Evolutionary conservation across 2,888 invertebrate genomes (phyloP).

Genomic region (Argyra leucocephala): DNA sequence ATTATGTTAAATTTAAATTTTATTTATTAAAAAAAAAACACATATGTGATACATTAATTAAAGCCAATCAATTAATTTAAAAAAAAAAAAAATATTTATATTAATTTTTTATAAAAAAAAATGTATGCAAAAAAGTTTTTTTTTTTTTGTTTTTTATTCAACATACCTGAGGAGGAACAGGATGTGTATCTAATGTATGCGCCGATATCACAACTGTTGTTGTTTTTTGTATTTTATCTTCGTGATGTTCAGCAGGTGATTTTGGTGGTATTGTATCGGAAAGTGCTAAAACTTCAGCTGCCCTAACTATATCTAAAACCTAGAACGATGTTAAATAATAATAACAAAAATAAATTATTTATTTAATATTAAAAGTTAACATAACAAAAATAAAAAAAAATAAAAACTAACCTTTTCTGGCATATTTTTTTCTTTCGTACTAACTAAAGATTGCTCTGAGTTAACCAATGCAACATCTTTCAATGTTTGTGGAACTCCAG

Average conservation of each 20-base stretch:
- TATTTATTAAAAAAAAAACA: constrained; percentile 17
- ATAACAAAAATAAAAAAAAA: constrained; percentile 11
- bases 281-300: constrained; percentile 71
- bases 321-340: constrained; percentile 31
- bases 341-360: too few relatives aligned
- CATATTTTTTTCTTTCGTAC: constrained; percentile 65
- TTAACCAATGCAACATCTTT: constrained; percentile 33
- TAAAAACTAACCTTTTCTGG: constrained; percentile 57
- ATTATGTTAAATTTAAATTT: constrained; percentile 12
- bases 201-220: constrained; percentile 91
- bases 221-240: constrained; percentile 62
- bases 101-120: neutral
- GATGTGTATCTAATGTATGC: constrained; percentile 64
- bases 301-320: constrained; percentile 83
- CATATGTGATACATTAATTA: constrained; percentile 18
- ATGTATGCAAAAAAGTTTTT: neutral
- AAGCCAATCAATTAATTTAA: neutral
- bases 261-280: constrained; percentile 52
- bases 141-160: too few relatives aligned
- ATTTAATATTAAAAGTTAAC: too few relatives aligned
- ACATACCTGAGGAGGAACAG: constrained; percentile 46
- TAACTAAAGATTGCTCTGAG: constrained; percentile 43
- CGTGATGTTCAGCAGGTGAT: constrained; percentile 59
- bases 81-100: neutral
- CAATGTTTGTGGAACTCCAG: constrained; percentile 29